These are phyloP conservation scores for Eupristina koningsbergeri DNA, from an alignment of 1,140 invertebrate species.

Conservation along the genomic window DNA sequence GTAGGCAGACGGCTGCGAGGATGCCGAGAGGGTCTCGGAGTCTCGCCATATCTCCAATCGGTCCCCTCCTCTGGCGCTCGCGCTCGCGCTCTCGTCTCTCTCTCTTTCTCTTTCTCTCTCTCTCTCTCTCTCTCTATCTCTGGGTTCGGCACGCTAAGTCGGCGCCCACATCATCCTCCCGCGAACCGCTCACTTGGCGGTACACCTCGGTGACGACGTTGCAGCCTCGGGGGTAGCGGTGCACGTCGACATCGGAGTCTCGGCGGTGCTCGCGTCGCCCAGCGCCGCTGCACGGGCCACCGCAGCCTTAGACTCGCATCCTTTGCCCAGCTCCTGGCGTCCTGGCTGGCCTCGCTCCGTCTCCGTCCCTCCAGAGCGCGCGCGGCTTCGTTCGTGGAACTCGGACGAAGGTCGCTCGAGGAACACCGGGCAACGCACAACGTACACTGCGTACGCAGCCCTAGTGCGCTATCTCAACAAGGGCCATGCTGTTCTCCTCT, in stretches of 20 bases:
- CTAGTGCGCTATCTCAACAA: too few species aligned
- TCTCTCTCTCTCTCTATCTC: not conserved
- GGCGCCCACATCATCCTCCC: conserved; percentile 10
- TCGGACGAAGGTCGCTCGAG: too few species aligned
- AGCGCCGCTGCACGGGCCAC: not conserved
- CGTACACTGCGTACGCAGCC: too few species aligned
- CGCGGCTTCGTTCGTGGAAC: too few species aligned
- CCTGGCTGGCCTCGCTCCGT: too few species aligned
- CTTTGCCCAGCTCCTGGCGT: not conserved
- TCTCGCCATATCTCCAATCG: conserved; percentile 22
- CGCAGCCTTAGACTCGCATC: not conserved
- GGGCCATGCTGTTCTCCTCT: too few species aligned
- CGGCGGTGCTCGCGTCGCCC: not conserved
- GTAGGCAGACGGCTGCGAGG: conserved; percentile 17
- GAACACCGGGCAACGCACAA: too few species aligned
- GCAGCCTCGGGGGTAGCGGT: too few species aligned
- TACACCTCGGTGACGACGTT: not conserved
- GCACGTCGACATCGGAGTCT: too few species aligned
- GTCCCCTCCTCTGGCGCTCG: not conserved
- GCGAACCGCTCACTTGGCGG: not conserved
- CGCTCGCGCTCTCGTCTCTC: not conserved
- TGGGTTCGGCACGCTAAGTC: not conserved
- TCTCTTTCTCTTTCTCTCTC: not conserved
- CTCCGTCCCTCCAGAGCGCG: too few species aligned
- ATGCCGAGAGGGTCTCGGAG: conserved; percentile 2